Evolutionary conservation across 53 echinoderm and acorn worm genomes (phyloP).

Genomic region (Crossaster papposus): DNA sequence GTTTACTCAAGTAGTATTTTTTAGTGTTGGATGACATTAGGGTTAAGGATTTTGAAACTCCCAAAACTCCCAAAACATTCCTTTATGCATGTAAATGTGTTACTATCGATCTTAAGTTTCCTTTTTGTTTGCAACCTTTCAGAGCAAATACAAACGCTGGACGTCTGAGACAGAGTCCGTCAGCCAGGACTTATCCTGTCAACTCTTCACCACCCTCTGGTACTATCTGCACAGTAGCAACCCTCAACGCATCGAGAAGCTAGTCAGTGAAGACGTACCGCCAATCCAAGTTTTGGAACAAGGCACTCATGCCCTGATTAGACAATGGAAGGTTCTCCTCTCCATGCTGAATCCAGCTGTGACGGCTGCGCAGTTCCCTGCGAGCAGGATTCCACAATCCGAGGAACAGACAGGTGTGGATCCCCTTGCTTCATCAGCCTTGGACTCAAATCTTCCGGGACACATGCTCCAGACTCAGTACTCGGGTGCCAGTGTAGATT

Average conservation of each 20-base stretch:
- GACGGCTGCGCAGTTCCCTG: conserved; percentile 67
- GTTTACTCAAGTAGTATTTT: too few relatives aligned
- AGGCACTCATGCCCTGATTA: conserved; percentile 82
- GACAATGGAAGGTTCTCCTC: conserved; percentile 96
- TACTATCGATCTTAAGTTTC: too few relatives aligned
- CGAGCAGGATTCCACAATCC: conserved; percentile 52
- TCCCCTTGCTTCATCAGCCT: not conserved
- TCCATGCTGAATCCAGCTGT: conserved; percentile 82
- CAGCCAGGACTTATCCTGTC: conserved; percentile 90
- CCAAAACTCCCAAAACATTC: too few relatives aligned
- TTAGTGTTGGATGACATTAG: too few relatives aligned
- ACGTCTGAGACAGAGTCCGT: conserved; percentile 76
- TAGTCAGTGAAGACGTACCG: conserved; percentile 78
- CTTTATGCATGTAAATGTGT: too few relatives aligned
- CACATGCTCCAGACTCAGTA: conserved; percentile 56
- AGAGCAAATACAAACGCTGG: conserved; percentile 85
- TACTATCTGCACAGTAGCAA: conserved; percentile 76
- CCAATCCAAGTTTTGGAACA: conserved; percentile 80
- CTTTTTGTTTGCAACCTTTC: conserved; percentile 33
- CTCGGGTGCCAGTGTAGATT: conserved; percentile 42
- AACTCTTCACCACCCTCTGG: conserved; percentile 84
- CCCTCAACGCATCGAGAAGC: conserved; percentile 81
- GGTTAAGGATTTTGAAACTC: too few relatives aligned
- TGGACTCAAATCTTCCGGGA: conserved; percentile 19
- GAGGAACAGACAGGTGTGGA: conserved; percentile 52